Conservation (phyloP, 2,888 invertebrate genomes). For the Gari tellinella region DNA sequence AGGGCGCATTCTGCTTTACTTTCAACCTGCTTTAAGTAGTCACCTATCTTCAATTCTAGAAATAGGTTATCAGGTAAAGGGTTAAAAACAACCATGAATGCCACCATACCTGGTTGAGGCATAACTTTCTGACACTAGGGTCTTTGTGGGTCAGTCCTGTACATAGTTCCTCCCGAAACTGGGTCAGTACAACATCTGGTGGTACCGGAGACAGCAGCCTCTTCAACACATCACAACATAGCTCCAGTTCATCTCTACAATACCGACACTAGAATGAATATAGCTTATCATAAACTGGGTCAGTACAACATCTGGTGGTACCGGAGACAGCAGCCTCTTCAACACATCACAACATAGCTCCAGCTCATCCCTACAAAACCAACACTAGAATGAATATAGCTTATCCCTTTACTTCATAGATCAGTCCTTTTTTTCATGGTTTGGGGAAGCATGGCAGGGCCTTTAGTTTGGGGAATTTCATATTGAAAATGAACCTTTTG, state of each 20-base stretch:
- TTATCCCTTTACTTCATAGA: no score
- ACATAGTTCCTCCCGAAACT: constrained; percentile 84
- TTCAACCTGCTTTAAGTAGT: no score
- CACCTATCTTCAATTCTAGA: no score
- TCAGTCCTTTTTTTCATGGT: no score
- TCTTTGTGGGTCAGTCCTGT: constrained; percentile 87
- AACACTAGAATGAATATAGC: no score
- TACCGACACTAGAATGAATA: constrained; percentile 23
- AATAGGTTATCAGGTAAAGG: neutral
- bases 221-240: constrained; percentile 89
- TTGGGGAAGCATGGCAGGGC: no score
- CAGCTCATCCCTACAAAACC: constrained; percentile 86
- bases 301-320: constrained; percentile 87
- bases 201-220: constrained; percentile 88
- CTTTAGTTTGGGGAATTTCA: no score
- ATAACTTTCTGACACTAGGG: constrained; percentile 87
- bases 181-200: constrained; percentile 87
- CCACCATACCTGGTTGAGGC: constrained; percentile 87
- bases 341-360: constrained; percentile 89
- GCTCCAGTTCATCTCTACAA: constrained; percentile 87
- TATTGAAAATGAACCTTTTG: no score
- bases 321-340: constrained; percentile 88
- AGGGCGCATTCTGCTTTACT: no score
- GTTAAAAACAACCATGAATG: neutral
- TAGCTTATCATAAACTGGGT: constrained; percentile 85